These are phyloP conservation scores for Piezodorus guildinii DNA, from an alignment of 1,140 invertebrate species.

Conservation along the genomic window DNA sequence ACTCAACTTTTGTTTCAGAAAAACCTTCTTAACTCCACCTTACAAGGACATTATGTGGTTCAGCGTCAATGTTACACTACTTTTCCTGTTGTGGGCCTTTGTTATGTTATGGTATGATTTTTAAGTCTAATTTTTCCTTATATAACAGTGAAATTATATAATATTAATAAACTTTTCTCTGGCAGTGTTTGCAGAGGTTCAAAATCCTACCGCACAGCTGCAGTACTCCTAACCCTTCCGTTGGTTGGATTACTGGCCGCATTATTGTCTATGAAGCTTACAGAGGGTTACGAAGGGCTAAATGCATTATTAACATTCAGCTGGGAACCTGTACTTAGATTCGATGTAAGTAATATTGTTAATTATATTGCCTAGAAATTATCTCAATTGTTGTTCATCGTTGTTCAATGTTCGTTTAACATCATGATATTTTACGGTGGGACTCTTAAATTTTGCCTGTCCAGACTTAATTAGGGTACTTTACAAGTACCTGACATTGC, in stretches of 20 bases:
- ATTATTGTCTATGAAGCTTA: conserved; percentile 28
- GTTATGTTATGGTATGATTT: conserved; percentile 36
- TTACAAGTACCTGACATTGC: too few relatives aligned
- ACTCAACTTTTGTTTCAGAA: conserved; percentile 29
- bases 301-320: conserved; percentile 25
- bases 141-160: conserved; percentile 34
- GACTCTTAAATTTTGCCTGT: too few relatives aligned
- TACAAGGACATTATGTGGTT: conserved; percentile 40
- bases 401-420: too few relatives aligned
- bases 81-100: conserved; percentile 39
- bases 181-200: conserved; percentile 38
- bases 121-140: not conserved
- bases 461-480: too few relatives aligned
- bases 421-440: too few relatives aligned
- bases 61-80: conserved; percentile 35
- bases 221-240: conserved; percentile 32
- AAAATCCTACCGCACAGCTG: conserved; percentile 36
- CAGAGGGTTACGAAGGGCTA: conserved; percentile 26
- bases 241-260: conserved; percentile 29
- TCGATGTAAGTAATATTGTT: conserved; percentile 29
- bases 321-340: conserved; percentile 29
- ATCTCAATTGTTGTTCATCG: too few relatives aligned
- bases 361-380: not conserved
- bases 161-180: conserved; percentile 8
- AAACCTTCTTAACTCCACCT: conserved; percentile 37